A percentile compares a stretch with the other conserved stretches of the same genome.
phyloP scores from a whole-genome alignment of 2,888 invertebrate species.

The Linnaemya tessellans region DNA sequence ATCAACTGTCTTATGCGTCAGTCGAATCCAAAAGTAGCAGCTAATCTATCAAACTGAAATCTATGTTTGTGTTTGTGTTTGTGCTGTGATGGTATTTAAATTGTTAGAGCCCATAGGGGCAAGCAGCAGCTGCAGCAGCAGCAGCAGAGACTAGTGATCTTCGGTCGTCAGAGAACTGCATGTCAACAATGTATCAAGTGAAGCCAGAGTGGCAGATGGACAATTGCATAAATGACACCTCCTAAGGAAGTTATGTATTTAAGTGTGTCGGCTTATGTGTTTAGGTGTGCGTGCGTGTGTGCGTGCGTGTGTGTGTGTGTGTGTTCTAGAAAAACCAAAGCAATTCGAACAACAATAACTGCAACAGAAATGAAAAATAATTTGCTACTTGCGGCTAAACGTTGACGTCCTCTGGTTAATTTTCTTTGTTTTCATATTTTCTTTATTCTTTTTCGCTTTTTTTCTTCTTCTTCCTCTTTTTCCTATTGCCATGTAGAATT shows the following conservation, averaged over 20 bases:
- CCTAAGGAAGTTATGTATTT: constrained; percentile 62
- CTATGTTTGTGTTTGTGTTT: constrained; percentile 1
- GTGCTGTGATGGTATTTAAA: constrained; percentile 25
- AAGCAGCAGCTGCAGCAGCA: too few relatives aligned
- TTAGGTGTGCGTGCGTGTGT: background rate
- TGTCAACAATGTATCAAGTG: constrained; percentile 67
- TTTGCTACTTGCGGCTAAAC: constrained; percentile 52
- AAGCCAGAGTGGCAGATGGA: constrained; percentile 71
- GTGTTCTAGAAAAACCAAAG: constrained; percentile 8
- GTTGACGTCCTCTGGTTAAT: constrained; percentile 41
- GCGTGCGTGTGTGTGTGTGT: background rate
- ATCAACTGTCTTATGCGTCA: constrained; percentile 35
- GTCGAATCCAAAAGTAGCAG: constrained; percentile 61
- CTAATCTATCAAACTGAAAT: constrained; percentile 70
- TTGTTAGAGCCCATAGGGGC: constrained; percentile 7
- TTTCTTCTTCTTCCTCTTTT: too few relatives aligned
- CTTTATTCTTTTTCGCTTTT: constrained; percentile 8
- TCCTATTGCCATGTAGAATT: background rate
- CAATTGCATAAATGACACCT: constrained; percentile 73
- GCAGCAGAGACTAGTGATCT: constrained; percentile 26
- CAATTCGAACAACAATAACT: constrained; percentile 21
- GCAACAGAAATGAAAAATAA: constrained; percentile 48
- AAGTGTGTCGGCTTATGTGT: background rate
- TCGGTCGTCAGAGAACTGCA: constrained; percentile 44
- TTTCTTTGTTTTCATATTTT: constrained; percentile 25